phyloP scores from a whole-genome alignment of 2,888 invertebrate genomes.

The Syrphus vitripennis region DNA sequence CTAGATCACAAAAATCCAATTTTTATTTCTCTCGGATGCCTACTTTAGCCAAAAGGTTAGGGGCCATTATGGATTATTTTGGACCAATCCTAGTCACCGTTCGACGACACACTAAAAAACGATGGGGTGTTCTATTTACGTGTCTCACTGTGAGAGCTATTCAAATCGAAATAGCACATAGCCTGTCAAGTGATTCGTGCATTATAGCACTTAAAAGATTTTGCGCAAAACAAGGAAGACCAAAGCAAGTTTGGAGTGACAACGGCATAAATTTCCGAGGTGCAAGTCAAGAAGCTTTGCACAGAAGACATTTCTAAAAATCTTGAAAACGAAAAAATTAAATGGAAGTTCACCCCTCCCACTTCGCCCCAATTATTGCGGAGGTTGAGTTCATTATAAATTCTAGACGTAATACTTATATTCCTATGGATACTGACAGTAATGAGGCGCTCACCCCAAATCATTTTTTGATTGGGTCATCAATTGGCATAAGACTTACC shows the following conservation, averaged over 20 bases:
- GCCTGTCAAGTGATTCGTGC: conserved; percentile 46
- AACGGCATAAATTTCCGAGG: conserved; percentile 64
- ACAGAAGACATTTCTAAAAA: not conserved
- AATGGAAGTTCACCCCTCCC: not conserved
- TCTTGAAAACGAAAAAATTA: not conserved
- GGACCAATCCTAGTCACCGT: conserved; percentile 36
- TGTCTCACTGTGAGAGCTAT: conserved; percentile 50
- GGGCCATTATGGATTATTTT: conserved; percentile 58
- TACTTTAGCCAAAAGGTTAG: no score
- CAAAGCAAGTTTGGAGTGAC: conserved; percentile 44
- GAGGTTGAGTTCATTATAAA: not conserved
- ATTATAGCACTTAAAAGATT: conserved; percentile 47
- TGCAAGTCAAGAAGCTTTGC: conserved; percentile 4
- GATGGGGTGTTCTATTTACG: conserved; percentile 58
- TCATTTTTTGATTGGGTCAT: not conserved
- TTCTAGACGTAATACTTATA: no score
- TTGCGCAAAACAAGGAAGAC: conserved; percentile 39
- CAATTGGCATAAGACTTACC: not conserved
- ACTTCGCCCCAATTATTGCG: not conserved
- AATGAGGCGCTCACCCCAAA: not conserved
- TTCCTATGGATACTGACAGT: no score
- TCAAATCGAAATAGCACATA: conserved; percentile 48
- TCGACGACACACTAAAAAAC: conserved; percentile 22
- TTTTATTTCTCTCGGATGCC: no score
- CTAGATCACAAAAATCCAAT: no score